Base-by-base conservation (phyloP, 1,140 invertebrate genomes). In the Dysdera silvatica region DNA sequence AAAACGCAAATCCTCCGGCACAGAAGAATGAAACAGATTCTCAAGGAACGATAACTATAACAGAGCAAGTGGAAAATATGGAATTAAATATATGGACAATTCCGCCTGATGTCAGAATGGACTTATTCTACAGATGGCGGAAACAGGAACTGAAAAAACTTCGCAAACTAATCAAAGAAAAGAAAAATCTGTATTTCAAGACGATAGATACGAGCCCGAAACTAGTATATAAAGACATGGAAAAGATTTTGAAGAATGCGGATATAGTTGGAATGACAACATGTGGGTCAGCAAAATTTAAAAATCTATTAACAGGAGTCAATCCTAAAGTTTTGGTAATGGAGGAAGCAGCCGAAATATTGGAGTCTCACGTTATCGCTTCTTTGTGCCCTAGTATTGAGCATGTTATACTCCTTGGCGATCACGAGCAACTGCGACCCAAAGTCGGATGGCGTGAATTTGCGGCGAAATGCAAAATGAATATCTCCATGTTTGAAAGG, bases 311-410 rank as follows among this genome's bases (percentile, higher is more conserved):
- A 18, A 71, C 80, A 41, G 71, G 78, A 18, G 68, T 89, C 23
- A 72, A 79, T 49, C 80, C 84, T 37, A 78, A 81, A 61, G 84
- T 89, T 65, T 69, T 80, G 0, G 81, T 91, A 32, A 84, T 91
- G 20, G 89, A 92, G 76, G 89, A 92, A 79, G 89, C 89, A 0
- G 89, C 87, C 2, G 88, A 92, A 80, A 85, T 90, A 7, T 74
- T 89, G 24, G 89, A 92, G 70, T 76, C 83, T n/a, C 87, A 90
- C 69, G 83, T 89, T 29, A 69, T 89, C 1, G 80, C 84, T 14
- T 82, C 86, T 29, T 74, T 94, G 8, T 85, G 84, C 16, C 73
- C 79, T 29, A 68, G 79, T 43, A 88, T 87, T 65, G 67, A 91
- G 73, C 91, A 93, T 72, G 76, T 91, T 0, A 89, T 94, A 61